These are phyloP conservation scores for Hoplostethus mediterraneus DNA, from an alignment of 2,797 vertebrate genomes.

Conservation along the genomic window DNA sequence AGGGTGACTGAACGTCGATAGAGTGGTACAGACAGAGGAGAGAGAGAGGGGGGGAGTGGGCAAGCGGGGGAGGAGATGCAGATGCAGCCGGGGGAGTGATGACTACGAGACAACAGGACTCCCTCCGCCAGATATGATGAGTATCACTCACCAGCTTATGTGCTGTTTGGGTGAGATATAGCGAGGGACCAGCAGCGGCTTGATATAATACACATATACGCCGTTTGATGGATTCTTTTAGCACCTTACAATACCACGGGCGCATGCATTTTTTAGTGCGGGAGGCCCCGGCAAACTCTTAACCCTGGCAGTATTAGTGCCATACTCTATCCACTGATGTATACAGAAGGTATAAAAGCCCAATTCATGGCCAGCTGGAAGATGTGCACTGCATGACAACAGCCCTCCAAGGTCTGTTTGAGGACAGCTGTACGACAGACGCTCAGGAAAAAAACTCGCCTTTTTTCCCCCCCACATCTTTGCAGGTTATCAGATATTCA, in stretches of 20 bases:
- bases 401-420: slow-evolving; percentile 13
- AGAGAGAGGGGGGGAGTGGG: slow-evolving; percentile 6
- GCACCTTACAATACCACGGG: slow-evolving; percentile 18
- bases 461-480: slow-evolving; percentile 31
- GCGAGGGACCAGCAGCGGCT: slow-evolving; percentile 24
- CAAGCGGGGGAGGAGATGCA: slow-evolving; percentile 32
- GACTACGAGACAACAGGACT: slow-evolving; percentile 51
- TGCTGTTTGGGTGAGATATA: slow-evolving; percentile 22
- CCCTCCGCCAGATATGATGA: slow-evolving; percentile 65
- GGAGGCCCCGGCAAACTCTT: slow-evolving; percentile 13
- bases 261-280: slow-evolving; percentile 24
- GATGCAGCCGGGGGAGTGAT: slow-evolving; percentile 69
- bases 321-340: slow-evolving; percentile 30
- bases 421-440: slow-evolving; percentile 19
- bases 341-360: neutral
- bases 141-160: slow-evolving; percentile 57
- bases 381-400: slow-evolving; percentile 9
- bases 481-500: slow-evolving; percentile 63
- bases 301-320: slow-evolving; percentile 13
- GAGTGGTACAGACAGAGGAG: slow-evolving; percentile 37
- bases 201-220: slow-evolving; percentile 6
- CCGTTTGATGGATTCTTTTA: slow-evolving; percentile 49
- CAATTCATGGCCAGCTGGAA: slow-evolving; percentile 40
- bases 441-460: slow-evolving; percentile 23
- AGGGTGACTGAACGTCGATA: slow-evolving; percentile 74